These are phyloP conservation scores for Neria commutata DNA, from an alignment of 2,888 invertebrate genomes.

Conservation along the genomic window DNA sequence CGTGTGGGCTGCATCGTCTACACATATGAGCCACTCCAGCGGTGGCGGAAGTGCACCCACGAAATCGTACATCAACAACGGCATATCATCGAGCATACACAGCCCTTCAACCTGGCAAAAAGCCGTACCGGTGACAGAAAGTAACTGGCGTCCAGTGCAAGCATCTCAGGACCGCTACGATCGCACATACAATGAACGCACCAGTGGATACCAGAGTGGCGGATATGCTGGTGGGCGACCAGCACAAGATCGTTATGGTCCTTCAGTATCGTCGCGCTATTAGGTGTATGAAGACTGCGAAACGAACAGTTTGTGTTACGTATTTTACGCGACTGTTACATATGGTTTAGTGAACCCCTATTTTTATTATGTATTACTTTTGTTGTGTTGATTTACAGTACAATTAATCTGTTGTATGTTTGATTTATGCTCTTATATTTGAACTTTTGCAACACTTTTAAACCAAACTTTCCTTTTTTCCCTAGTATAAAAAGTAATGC, in stretches of 20 bases:
- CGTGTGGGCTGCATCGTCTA: slow-evolving; percentile 32
- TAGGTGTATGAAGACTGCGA: no score
- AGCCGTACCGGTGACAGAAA: slow-evolving; percentile 45
- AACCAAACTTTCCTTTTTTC: no score
- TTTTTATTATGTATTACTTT: no score
- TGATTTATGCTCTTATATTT: no score
- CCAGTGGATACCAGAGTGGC: slow-evolving; percentile 47
- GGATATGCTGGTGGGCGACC: slow-evolving; percentile 45
- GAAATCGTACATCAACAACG: slow-evolving; percentile 58
- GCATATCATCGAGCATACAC: slow-evolving; percentile 51
- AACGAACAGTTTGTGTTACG: no score
- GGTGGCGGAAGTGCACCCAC: slow-evolving; percentile 42
- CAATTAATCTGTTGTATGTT: no score
- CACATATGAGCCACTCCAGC: slow-evolving; percentile 35
- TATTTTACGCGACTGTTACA: no score
- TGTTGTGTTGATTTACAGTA: no score
- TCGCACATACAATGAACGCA: slow-evolving; percentile 61
- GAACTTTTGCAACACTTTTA: no score
- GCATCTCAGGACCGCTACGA: slow-evolving; percentile 59
- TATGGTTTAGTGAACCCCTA: no score
- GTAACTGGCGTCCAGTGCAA: slow-evolving; percentile 54
- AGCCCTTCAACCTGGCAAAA: slow-evolving; percentile 55
- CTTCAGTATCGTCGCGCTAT: slow-evolving; percentile 57
- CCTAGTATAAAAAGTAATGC: no score
- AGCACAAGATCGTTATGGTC: slow-evolving; percentile 57